phyloP scores from a whole-genome alignment of 2,797 vertebrate species.

The Lemur catta region DNA sequence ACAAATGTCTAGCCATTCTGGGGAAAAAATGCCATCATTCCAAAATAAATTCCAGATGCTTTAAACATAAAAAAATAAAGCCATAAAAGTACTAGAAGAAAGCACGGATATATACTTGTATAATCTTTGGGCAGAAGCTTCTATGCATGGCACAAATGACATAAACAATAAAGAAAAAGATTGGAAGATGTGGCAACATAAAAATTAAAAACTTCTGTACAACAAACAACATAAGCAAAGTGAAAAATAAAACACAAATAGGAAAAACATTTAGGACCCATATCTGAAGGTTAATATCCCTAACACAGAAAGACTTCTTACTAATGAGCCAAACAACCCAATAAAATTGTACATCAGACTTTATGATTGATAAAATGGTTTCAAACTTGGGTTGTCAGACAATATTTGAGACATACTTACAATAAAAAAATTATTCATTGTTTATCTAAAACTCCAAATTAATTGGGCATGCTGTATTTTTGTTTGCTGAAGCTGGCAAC shows the following conservation, averaged over 20 bases:
- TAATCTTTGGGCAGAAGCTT: conserved; percentile 65
- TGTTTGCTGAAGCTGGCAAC: neutral
- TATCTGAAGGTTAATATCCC: conserved; percentile 39
- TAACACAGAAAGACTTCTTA: neutral
- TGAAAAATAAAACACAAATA: conserved; percentile 45
- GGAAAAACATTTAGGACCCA: conserved; percentile 41
- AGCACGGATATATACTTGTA: conserved; percentile 40
- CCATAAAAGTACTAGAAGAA: conserved; percentile 56
- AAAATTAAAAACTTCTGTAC: conserved; percentile 70
- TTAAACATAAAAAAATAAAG: conserved; percentile 61
- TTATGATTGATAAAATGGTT: conserved; percentile 1
- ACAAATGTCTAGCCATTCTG: conserved; percentile 42
- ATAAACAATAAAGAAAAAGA: conserved; percentile 65
- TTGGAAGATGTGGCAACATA: conserved; percentile 43
- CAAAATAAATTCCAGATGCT: conserved; percentile 64
- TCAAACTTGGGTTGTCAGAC: neutral
- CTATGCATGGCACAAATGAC: conserved; percentile 46
- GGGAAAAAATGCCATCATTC: neutral
- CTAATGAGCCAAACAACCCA: neutral
- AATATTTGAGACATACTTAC: neutral
- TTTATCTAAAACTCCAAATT: conserved; percentile 14
- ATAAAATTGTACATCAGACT: neutral
- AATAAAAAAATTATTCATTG: neutral
- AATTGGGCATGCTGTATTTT: neutral
- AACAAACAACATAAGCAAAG: conserved; percentile 43